These are phyloP conservation scores for Sesia apiformis DNA, from an alignment of 2,888 invertebrate species.

Conservation along the genomic window DNA sequence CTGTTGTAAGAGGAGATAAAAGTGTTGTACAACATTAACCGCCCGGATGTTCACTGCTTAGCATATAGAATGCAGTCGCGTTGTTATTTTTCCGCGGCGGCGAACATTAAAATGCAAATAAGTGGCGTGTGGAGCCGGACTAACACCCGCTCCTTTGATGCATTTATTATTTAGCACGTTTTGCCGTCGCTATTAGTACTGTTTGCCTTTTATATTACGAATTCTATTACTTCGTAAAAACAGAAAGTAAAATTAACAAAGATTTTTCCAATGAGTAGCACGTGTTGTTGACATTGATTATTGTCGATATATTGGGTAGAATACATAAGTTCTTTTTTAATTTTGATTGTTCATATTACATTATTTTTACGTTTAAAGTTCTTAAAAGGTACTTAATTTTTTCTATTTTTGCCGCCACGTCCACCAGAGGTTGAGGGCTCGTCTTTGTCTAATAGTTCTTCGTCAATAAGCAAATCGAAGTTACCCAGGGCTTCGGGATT, in stretches of 20 bases:
- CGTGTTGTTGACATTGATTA: too few relatives aligned
- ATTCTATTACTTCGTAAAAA: not conserved
- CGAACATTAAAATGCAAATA: slow-evolving; percentile 50
- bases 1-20: slow-evolving; percentile 21
- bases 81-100: slow-evolving; percentile 39
- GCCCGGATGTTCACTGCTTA: slow-evolving; percentile 35
- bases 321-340: not conserved
- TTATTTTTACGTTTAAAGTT: not conserved
- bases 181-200: not conserved
- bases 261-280: too few relatives aligned
- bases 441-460: slow-evolving; percentile 83
- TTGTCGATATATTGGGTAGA: too few relatives aligned
- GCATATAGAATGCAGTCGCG: slow-evolving; percentile 21
- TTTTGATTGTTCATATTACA: not conserved
- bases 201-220: not conserved
- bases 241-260: not conserved
- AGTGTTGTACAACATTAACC: slow-evolving; percentile 30
- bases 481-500: slow-evolving; percentile 82
- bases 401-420: slow-evolving; percentile 26
- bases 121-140: slow-evolving; percentile 24
- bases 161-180: slow-evolving; percentile 13
- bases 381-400: slow-evolving; percentile 7
- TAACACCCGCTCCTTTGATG: slow-evolving; percentile 22
- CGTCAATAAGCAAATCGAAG: slow-evolving; percentile 90
- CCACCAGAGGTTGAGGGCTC: slow-evolving; percentile 41